These are phyloP conservation scores for Microcebus lehilahytsara DNA, from an alignment of 2,113 vertebrate genomes.

Conservation along the genomic window DNA sequence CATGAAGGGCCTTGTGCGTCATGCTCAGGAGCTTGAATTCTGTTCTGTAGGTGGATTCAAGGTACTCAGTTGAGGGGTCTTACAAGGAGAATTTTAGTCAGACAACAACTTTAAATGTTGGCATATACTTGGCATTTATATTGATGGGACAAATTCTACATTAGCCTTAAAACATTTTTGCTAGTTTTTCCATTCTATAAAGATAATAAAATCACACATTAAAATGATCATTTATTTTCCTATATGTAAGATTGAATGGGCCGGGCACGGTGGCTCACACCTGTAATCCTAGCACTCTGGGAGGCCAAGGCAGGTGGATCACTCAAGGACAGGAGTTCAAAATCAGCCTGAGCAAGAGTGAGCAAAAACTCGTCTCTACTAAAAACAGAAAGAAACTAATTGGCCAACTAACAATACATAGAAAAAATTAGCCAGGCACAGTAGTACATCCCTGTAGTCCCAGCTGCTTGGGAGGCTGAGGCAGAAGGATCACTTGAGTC, in stretches of 20 bases:
- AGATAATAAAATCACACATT: neutral
- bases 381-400: too few relatives aligned
- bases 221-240: neutral
- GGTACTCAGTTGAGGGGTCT: neutral
- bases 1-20: neutral
- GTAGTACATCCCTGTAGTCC: too few relatives aligned
- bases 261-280: too few relatives aligned
- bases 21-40: neutral
- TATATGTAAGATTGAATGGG: neutral
- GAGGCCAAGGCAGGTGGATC: too few relatives aligned
- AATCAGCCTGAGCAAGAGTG: too few relatives aligned
- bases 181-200: neutral
- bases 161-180: neutral
- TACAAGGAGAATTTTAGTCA: neutral
- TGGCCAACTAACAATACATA: too few relatives aligned
- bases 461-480: too few relatives aligned
- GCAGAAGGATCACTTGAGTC: too few relatives aligned
- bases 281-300: too few relatives aligned
- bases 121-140: neutral
- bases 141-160: neutral
- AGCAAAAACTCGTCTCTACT: too few relatives aligned
- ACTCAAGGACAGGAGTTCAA: too few relatives aligned
- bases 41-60: neutral
- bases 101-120: neutral
- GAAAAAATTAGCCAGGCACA: too few relatives aligned